Evolutionary conservation across 2,888 invertebrate species (phyloP).

Genomic region (Cecidostiba fungosa): DNA sequence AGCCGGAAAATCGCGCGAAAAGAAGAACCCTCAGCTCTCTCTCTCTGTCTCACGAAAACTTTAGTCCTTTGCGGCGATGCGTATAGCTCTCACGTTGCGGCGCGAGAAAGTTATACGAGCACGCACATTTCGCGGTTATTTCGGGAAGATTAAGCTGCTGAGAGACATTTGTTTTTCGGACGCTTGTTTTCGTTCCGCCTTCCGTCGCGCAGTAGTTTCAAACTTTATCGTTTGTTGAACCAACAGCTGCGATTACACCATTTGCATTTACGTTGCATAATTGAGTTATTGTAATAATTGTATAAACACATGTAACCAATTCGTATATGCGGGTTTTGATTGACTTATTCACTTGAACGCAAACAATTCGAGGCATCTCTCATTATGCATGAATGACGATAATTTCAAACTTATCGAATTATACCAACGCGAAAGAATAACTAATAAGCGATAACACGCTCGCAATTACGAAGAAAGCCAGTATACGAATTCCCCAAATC

Average conservation of each 20-base stretch:
- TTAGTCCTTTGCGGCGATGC: not conserved
- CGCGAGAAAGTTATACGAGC: not conserved
- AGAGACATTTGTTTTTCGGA: not conserved
- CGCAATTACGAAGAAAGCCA: not conserved
- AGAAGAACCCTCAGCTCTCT: not conserved
- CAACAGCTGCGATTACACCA: not conserved
- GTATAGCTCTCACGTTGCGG: not conserved
- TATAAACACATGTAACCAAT: not conserved
- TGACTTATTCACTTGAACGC: not conserved
- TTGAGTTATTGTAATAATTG: not conserved
- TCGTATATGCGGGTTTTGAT: not conserved
- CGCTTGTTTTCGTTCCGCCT: not conserved
- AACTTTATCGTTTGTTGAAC: not conserved
- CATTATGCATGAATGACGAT: not conserved
- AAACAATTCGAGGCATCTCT: not conserved
- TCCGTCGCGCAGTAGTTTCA: not conserved
- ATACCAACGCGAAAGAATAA: too few relatives aligned
- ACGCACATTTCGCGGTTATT: conserved; percentile 3
- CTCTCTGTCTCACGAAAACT: not conserved
- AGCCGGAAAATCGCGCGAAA: conserved; percentile 1
- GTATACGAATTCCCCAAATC: not conserved
- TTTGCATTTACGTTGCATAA: not conserved
- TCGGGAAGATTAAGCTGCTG: not conserved
- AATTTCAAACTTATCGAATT: not conserved
- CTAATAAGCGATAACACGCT: not conserved